phyloP scores from a whole-genome alignment of 2,888 invertebrate species.

The Sylvicola fuscatus region DNA sequence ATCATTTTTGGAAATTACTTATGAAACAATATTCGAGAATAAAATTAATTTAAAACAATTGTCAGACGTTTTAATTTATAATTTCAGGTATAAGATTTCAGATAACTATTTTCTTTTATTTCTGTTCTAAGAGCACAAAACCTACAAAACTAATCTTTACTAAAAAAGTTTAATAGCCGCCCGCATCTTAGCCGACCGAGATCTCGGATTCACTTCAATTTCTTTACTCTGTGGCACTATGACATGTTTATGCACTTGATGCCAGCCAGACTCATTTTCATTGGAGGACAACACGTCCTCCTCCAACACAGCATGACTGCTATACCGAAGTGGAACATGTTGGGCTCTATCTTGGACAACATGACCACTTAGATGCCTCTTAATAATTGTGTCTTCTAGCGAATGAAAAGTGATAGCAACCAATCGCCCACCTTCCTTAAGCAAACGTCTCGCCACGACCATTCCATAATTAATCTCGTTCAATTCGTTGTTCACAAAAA shows the following conservation, averaged over 20 bases:
- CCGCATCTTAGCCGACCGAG: constrained; percentile 74
- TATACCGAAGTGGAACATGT: constrained; percentile 48
- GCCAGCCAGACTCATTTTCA: constrained; percentile 50
- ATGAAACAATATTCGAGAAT: too few relatives aligned
- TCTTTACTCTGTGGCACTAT: constrained; percentile 52
- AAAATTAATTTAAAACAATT: too few relatives aligned
- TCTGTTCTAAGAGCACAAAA: too few relatives aligned
- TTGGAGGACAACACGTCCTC: constrained; percentile 36
- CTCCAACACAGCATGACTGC: constrained; percentile 37
- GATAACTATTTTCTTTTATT: too few relatives aligned
- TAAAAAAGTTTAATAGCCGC: constrained; percentile 43
- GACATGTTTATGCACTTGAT: constrained; percentile 60
- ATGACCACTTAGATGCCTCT: constrained; percentile 67
- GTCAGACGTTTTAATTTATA: too few relatives aligned
- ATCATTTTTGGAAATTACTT: neutral
- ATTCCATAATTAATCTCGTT: constrained; percentile 87
- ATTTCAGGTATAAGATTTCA: too few relatives aligned
- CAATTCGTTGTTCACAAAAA: constrained; percentile 90
- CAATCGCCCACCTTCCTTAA: constrained; percentile 59
- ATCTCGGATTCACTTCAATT: constrained; percentile 56
- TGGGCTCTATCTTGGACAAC: constrained; percentile 50
- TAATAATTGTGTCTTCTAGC: constrained; percentile 82
- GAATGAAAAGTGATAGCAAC: constrained; percentile 82
- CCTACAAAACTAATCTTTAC: too few relatives aligned
- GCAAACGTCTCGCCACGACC: constrained; percentile 48